phyloP scores from a whole-genome alignment of 2,113 vertebrate genomes.

The Gobio gobio region DNA sequence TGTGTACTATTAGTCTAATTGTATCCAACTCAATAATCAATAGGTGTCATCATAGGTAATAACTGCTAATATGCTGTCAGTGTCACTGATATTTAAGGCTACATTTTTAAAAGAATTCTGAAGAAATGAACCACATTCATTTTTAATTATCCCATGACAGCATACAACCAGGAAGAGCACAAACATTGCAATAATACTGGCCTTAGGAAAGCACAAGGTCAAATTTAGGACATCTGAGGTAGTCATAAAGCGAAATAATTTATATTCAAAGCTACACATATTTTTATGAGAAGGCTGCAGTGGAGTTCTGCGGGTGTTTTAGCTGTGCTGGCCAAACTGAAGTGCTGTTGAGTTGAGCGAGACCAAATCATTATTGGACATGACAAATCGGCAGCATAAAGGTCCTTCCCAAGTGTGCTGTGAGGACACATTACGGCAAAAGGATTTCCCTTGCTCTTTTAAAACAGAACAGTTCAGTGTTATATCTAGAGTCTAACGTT shows the following conservation, averaged over 20 bases:
- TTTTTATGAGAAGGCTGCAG: not conserved
- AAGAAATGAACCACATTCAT: not conserved
- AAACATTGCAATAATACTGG: not conserved
- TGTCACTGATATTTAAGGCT: no score
- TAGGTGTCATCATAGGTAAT: no score
- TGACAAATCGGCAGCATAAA: not conserved
- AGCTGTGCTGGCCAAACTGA: not conserved
- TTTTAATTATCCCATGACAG: not conserved
- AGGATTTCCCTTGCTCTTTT: not conserved
- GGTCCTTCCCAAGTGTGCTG: not conserved
- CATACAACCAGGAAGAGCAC: not conserved
- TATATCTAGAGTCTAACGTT: not conserved
- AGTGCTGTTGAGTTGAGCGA: constrained; percentile 13
- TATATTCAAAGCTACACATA: not conserved
- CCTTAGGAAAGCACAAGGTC: not conserved
- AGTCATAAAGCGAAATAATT: not conserved
- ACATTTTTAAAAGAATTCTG: not conserved
- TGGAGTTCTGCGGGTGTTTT: not conserved
- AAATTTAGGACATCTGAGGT: not conserved
- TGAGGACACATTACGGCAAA: not conserved
- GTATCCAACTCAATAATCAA: no score
- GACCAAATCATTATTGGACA: not conserved
- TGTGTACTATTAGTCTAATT: no score
- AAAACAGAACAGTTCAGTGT: not conserved
- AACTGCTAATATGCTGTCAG: no score